Evolutionary conservation across 2,797 vertebrate genomes (phyloP).

Genomic region (Tangara arthus): DNA sequence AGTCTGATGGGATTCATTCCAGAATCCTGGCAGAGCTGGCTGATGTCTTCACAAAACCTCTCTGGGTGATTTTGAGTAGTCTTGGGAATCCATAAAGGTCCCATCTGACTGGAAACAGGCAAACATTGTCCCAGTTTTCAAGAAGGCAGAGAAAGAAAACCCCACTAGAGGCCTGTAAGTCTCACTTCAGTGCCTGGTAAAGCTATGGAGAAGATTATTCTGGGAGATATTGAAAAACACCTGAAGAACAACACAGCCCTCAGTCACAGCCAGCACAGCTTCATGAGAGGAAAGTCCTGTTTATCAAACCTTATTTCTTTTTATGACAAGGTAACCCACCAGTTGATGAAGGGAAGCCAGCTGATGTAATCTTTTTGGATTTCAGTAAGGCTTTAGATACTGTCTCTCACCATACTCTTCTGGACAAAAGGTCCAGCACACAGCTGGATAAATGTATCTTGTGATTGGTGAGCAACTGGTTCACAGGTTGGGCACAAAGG

Average conservation of each 20-base stretch:
- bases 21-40: not conserved
- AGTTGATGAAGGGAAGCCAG: not conserved
- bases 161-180: not conserved
- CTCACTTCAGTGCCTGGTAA: not conserved
- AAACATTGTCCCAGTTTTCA: not conserved
- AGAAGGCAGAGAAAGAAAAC: not conserved
- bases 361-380: not conserved
- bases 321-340: not conserved
- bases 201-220: not conserved
- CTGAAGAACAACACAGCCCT: not conserved
- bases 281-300: not conserved
- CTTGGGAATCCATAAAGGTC: not conserved
- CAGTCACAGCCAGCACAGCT: fast-evolving
- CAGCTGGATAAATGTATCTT: not conserved
- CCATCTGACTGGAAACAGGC: not conserved
- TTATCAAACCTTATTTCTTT: not conserved
- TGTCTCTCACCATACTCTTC: not conserved
- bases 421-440: not conserved
- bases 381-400: not conserved
- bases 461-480: not conserved
- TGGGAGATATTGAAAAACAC: not conserved
- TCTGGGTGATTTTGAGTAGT: not conserved
- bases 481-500: fast-evolving
- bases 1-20: not conserved
- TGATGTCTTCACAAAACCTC: not conserved